Evolutionary conservation across 2,113 vertebrate species (phyloP).

Genomic region (Pan troglodytes): DNA sequence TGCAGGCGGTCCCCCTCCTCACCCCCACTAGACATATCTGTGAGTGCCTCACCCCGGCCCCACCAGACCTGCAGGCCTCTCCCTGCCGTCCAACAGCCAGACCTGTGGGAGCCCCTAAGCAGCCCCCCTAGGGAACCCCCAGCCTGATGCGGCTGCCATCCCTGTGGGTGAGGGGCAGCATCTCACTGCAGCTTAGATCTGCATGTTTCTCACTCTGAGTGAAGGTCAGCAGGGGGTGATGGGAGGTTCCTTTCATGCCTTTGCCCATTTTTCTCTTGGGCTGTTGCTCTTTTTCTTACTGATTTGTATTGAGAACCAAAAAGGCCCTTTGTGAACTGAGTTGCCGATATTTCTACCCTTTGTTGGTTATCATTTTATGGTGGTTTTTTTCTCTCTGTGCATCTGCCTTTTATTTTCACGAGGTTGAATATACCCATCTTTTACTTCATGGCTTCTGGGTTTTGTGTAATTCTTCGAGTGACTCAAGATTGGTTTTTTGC

Average conservation of each 20-base stretch:
- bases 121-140: not conserved
- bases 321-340: conserved; percentile 45
- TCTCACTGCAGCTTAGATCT: not conserved
- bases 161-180: no score
- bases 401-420: conserved; percentile 16
- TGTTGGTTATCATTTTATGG: conserved; percentile 7
- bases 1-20: not conserved
- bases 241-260: not conserved
- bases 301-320: not conserved
- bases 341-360: not conserved
- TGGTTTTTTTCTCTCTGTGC: not conserved
- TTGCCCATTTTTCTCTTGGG: not conserved
- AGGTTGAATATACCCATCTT: not conserved
- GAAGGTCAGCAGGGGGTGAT: not conserved
- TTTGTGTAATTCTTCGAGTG: conserved; percentile 66
- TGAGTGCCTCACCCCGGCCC: not conserved
- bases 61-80: not conserved
- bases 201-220: not conserved
- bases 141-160: not conserved
- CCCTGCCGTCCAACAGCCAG: not conserved
- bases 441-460: conserved; percentile 39
- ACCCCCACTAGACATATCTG: not conserved
- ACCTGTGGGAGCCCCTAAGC: not conserved
- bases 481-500: conserved; percentile 3
- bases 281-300: not conserved